Percentiles rank a stretch among this genome's conserved stretches.
These are phyloP conservation scores for Aphaenogaster floridana DNA, from an alignment of 1,140 invertebrate species.

Conservation along the genomic window DNA sequence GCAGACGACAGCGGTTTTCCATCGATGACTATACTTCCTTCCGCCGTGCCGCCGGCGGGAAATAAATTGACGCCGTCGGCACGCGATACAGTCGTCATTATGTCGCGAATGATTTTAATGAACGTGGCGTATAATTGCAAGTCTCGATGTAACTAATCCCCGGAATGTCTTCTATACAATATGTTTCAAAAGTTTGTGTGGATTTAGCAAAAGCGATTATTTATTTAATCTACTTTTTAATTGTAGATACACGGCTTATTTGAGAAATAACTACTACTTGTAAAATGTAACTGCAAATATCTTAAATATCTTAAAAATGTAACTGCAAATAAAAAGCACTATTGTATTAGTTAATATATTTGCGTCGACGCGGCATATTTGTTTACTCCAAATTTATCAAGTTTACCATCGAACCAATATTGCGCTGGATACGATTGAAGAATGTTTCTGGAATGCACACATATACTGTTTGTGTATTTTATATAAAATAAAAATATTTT, in stretches of 20 bases:
- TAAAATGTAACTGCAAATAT: conserved; percentile 2
- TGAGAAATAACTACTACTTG: not conserved
- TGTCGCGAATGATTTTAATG: conserved; percentile 49
- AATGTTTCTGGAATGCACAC: conserved; percentile 44
- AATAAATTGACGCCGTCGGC: conserved; percentile 54
- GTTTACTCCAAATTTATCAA: conserved; percentile 40
- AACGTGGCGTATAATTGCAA: not conserved
- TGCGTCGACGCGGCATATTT: conserved; percentile 10
- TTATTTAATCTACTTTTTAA: not conserved
- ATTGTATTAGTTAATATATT: conserved; percentile 14
- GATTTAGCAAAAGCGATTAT: not conserved
- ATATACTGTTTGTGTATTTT: conserved; percentile 41
- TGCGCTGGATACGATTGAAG: conserved; percentile 45
- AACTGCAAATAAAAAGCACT: not conserved
- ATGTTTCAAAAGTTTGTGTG: not conserved
- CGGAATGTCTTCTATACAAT: not conserved
- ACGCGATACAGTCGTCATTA: conserved; percentile 47
- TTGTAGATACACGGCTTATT: not conserved
- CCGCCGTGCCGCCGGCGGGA: conserved; percentile 39
- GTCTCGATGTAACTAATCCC: not conserved
- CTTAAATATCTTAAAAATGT: conserved; percentile 29
- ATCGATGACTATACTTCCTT: conserved; percentile 65
- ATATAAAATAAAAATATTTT: conserved; percentile 45
- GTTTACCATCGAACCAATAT: conserved; percentile 46
- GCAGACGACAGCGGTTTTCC: conserved; percentile 63